phyloP scores from a whole-genome alignment of 2,797 vertebrate species.

The Dermochelys coriacea region DNA sequence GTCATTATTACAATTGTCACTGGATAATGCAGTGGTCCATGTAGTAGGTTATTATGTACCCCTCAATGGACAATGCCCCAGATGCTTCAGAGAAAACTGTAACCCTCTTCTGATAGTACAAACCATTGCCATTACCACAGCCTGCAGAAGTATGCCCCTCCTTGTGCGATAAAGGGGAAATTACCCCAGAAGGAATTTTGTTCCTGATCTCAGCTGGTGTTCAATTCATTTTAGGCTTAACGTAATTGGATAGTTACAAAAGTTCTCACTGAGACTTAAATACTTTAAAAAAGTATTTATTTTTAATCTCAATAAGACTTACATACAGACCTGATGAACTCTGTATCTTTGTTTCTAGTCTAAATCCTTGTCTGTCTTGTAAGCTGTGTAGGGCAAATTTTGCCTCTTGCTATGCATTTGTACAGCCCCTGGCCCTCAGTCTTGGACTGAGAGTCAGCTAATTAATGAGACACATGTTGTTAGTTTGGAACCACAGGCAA shows the following conservation, averaged over 20 bases:
- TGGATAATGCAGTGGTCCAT: background rate
- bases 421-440: background rate
- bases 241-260: constrained; percentile 33
- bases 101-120: background rate
- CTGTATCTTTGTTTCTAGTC: constrained; percentile 15
- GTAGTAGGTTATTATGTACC: background rate
- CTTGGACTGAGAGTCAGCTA: constrained; percentile 47
- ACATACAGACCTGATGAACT: background rate
- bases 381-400: background rate
- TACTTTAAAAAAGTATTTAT: background rate
- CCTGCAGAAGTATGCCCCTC: constrained; percentile 34
- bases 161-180: constrained; percentile 51
- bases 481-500: constrained; percentile 19
- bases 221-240: constrained; percentile 13
- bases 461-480: constrained; percentile 33
- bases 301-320: background rate
- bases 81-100: constrained; percentile 6
- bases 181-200: constrained; percentile 20
- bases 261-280: constrained; percentile 9
- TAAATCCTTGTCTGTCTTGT: background rate
- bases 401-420: background rate
- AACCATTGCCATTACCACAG: background rate
- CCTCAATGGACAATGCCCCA: background rate
- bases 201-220: constrained; percentile 34
- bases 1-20: background rate